These are phyloP conservation scores for Lithobates sylvaticus DNA, from an alignment of 2,797 vertebrate species.

Conservation along the genomic window DNA sequence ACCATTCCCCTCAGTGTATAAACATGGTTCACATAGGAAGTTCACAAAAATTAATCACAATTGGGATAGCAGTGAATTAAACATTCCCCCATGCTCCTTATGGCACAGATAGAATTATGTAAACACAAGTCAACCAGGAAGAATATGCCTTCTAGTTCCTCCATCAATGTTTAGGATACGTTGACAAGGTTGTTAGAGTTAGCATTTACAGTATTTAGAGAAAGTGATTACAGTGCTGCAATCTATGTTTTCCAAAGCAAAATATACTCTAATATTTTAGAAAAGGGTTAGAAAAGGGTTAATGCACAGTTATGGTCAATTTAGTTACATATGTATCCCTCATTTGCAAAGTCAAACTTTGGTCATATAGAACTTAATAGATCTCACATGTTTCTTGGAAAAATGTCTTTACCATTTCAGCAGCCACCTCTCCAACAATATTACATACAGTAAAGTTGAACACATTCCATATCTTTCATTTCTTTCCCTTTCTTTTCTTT, in stretches of 20 bases:
- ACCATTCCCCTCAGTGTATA: background rate
- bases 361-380: slow-evolving; percentile 21
- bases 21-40: background rate
- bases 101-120: background rate
- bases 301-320: slow-evolving; percentile 19
- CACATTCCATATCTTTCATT: slow-evolving; percentile 7
- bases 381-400: slow-evolving; percentile 9
- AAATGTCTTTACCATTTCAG: slow-evolving; percentile 11
- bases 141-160: background rate
- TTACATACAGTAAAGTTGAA: background rate
- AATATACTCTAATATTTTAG: slow-evolving; percentile 3
- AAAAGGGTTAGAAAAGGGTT: background rate
- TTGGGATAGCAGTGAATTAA: too few species aligned
- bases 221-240: background rate
- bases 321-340: slow-evolving; percentile 26
- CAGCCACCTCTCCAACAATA: slow-evolving; percentile 14
- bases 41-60: slow-evolving; percentile 2
- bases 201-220: background rate
- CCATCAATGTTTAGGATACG: background rate
- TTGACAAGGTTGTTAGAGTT: background rate
- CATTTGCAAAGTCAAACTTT: slow-evolving; percentile 18
- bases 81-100: background rate
- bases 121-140: background rate
- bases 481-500: background rate
- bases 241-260: too few species aligned